Conservation (phyloP, 2,797 vertebrate species). For the Sparus aurata region DNA sequence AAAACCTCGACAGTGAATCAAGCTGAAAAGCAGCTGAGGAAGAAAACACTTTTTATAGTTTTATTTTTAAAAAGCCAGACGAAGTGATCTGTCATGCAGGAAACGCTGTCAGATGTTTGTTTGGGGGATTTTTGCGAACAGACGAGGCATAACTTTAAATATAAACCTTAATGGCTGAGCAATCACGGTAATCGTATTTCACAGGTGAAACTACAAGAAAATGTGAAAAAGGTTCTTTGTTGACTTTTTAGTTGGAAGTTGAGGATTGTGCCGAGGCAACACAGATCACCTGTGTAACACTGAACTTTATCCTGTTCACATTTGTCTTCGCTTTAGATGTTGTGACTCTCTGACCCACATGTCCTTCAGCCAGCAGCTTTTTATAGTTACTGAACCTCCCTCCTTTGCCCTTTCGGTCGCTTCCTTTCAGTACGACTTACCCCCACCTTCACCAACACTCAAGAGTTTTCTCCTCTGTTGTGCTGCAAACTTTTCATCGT, state of each 20-base stretch:
- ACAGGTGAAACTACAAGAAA: neutral
- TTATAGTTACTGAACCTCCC: constrained; percentile 21
- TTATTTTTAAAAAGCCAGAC: constrained; percentile 14
- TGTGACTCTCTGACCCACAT: constrained; percentile 3
- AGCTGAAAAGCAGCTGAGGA: constrained; percentile 24
- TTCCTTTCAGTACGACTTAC: neutral
- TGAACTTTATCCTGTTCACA: constrained; percentile 7
- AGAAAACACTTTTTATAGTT: constrained; percentile 18
- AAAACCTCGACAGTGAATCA: constrained; percentile 56
- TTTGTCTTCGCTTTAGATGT: constrained; percentile 11
- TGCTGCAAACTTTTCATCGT: neutral
- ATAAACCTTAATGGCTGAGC: neutral
- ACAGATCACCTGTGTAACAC: neutral
- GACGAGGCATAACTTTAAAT: neutral
- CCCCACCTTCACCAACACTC: neutral
- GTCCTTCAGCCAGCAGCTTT: constrained; percentile 25
- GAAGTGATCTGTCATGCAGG: constrained; percentile 1
- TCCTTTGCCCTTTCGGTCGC: neutral
- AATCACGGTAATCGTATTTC: neutral
- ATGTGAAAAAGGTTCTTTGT: neutral
- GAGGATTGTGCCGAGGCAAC: neutral
- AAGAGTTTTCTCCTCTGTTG: neutral
- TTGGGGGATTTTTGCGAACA: neutral
- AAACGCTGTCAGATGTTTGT: neutral
- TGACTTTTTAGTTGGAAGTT: neutral